A percentile compares a stretch with the other conserved stretches of the same genome.
Evolutionary conservation across 2,797 vertebrate species (phyloP).

Genomic region (Diplodus sargus): DNA sequence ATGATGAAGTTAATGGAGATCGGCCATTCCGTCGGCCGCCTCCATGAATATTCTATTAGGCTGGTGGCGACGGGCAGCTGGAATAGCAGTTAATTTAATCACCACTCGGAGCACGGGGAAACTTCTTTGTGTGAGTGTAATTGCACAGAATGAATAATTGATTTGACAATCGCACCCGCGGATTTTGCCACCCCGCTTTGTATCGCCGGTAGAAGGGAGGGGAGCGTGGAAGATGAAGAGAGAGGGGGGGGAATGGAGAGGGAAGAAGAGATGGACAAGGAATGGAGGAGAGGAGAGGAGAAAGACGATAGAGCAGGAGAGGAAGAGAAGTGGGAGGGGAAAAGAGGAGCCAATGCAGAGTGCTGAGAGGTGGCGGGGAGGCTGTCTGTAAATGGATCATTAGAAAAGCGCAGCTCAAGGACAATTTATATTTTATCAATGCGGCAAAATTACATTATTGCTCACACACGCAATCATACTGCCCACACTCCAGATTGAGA

Average conservation of each 20-base stretch:
- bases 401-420: conserved; percentile 99
- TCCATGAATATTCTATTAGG: conserved; percentile 99
- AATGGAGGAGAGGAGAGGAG: conserved; percentile 59
- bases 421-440: conserved; percentile 99
- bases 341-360: conserved; percentile 83
- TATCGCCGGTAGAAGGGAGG: conserved; percentile 84
- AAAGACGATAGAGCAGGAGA: conserved; percentile 59
- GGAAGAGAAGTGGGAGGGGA: conserved; percentile 84
- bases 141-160: conserved; percentile 99
- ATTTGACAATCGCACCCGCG: conserved; percentile 99
- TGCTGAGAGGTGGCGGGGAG: conserved; percentile 96
- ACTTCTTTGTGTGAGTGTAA: conserved; percentile 99
- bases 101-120: conserved; percentile 99
- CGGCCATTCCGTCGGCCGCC: conserved; percentile 99
- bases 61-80: conserved; percentile 99
- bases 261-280: conserved; percentile 18
- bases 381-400: conserved; percentile 99
- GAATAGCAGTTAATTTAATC: conserved; percentile 99
- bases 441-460: conserved; percentile 99
- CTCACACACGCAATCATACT: conserved; percentile 98
- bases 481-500: conserved; percentile 92
- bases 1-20: conserved; percentile 99
- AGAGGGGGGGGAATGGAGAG: conserved; percentile 21
- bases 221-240: conserved; percentile 45
- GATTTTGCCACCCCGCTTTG: conserved; percentile 97